Conservation (phyloP, 2,113 vertebrate species). For the Cyanoramphus novaezelandiae region DNA sequence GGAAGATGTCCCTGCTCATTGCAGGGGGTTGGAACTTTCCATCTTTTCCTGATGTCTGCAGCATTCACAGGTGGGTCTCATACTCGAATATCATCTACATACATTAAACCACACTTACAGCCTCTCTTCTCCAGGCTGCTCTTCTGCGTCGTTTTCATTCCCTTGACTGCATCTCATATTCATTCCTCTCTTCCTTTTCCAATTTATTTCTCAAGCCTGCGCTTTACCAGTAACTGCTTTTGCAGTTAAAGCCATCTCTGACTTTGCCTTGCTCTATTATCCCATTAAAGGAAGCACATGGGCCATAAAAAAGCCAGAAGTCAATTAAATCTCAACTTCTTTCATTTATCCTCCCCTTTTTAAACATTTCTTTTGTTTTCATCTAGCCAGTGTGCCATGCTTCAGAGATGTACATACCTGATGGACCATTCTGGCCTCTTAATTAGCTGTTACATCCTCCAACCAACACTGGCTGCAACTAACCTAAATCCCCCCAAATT, state of each 20-base stretch:
- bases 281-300: accelerated
- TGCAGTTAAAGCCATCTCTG: neutral
- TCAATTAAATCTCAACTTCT: neutral
- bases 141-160: neutral
- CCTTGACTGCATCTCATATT: neutral
- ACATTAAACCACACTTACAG: neutral
- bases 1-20: neutral
- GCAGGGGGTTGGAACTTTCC: neutral
- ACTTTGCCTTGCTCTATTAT: neutral
- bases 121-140: neutral
- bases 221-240: neutral
- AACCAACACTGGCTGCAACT: accelerated
- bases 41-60: neutral
- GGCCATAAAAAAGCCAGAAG: neutral
- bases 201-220: neutral
- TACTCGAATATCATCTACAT: neutral
- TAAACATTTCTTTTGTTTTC: neutral
- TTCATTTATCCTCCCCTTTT: neutral
- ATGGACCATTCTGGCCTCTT: neutral
- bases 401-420: accelerated
- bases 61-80: accelerated
- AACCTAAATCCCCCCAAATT: neutral
- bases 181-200: neutral
- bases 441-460: neutral
- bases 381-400: accelerated